A percentile compares a stretch with the other conserved stretches of the same genome.
Conservation (phyloP, 2,113 vertebrate species). For the Coptodon bakossiorum region DNA sequence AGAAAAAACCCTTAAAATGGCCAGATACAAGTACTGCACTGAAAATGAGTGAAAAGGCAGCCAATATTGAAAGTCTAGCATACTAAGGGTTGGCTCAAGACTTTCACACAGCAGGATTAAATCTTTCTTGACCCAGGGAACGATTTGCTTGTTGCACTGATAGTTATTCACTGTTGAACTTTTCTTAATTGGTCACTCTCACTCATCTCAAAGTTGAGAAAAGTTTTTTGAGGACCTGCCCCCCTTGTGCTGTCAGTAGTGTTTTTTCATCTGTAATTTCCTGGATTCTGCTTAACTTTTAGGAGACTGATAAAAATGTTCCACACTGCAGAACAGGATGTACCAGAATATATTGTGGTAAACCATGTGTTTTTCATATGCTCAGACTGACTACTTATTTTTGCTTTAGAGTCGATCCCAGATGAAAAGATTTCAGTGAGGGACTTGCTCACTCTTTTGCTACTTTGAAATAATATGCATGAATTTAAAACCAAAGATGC, state of each 20-base stretch:
- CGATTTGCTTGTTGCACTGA: accelerated
- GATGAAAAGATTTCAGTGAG: background rate
- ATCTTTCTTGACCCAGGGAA: background rate
- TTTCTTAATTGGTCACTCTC: background rate
- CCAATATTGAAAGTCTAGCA: background rate
- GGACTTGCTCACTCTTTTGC: background rate
- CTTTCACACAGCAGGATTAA: accelerated
- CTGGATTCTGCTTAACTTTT: background rate
- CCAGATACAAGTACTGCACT: accelerated
- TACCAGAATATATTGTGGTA: background rate
- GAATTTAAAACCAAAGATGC: background rate
- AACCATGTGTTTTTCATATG: background rate
- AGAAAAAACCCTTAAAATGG: accelerated
- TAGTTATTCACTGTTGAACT: background rate
- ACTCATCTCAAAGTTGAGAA: background rate
- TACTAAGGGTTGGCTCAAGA: background rate
- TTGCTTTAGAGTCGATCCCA: background rate
- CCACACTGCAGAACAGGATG: background rate
- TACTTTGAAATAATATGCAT: background rate
- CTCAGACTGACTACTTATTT: background rate
- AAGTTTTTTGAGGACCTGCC: accelerated
- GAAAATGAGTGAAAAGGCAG: background rate
- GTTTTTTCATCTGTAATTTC: background rate
- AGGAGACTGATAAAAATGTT: background rate
- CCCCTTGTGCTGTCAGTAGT: background rate